A percentile compares a stretch with the other conserved stretches of the same genome.
Evolutionary conservation across 2,797 vertebrate species (phyloP).

Genomic region (Parauchenoglanis ngamensis): DNA sequence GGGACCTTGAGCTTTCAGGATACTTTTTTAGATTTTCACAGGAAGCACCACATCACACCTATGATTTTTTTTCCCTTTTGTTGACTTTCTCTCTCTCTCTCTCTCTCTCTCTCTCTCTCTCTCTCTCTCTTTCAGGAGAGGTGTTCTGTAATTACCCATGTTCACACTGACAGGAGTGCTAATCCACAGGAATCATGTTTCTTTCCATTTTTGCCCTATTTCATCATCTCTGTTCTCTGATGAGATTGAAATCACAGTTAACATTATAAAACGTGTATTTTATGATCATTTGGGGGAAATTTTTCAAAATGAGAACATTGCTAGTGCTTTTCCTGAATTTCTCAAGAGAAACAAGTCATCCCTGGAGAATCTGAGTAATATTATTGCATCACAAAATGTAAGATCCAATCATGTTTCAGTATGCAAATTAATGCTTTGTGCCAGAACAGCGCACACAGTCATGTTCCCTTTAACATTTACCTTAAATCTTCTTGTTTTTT

Average conservation of each 20-base stretch:
- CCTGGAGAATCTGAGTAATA: not conserved
- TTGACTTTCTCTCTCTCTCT: not conserved
- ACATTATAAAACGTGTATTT: not conserved
- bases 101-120: not conserved
- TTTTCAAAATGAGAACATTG: not conserved
- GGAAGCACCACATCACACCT: not conserved
- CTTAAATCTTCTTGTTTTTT: not conserved
- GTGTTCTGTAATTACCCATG: not conserved
- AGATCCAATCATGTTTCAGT: not conserved
- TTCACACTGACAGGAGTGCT: not conserved
- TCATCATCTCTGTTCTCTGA: not conserved
- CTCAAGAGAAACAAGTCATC: not conserved
- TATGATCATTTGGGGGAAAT: not conserved
- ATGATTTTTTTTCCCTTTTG: not conserved
- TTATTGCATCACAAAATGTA: not conserved
- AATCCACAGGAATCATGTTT: not conserved
- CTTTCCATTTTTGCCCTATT: not conserved
- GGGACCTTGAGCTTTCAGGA: not conserved
- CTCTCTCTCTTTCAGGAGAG: not conserved
- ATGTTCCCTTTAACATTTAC: not conserved
- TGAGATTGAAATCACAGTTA: not conserved
- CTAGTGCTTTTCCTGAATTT: not conserved
- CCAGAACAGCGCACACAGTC: not conserved
- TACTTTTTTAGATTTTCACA: not conserved
- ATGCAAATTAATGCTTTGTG: not conserved